Conservation (phyloP, 2,113 vertebrate genomes). For the Isurus oxyrinchus region DNA sequence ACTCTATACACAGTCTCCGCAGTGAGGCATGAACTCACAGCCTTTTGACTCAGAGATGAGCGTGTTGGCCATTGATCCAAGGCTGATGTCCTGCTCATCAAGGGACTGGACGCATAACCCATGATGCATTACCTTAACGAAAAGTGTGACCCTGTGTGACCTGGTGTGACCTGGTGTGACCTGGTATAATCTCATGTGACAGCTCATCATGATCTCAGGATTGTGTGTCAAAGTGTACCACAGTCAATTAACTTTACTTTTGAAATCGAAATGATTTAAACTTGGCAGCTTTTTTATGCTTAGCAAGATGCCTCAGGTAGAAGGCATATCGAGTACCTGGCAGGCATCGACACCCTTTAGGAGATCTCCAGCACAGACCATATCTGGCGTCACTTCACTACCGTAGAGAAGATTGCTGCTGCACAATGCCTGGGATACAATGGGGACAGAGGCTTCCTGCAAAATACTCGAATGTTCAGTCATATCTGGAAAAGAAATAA, state of each 20-base stretch:
- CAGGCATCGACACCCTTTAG: constrained; percentile 75
- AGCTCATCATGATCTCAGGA: not conserved
- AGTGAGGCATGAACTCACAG: too few relatives aligned
- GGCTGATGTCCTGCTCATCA: too few relatives aligned
- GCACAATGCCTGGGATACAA: constrained; percentile 67
- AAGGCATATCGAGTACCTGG: constrained; percentile 62
- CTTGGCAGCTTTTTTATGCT: not conserved
- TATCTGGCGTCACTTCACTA: constrained; percentile 70
- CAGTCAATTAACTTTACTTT: not conserved
- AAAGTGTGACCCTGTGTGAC: too few relatives aligned
- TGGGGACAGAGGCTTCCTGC: constrained; percentile 67
- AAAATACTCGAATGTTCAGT: constrained; percentile 61
- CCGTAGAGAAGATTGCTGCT: constrained; percentile 75
- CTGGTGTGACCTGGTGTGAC: too few relatives aligned
- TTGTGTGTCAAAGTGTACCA: not conserved
- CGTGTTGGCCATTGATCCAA: too few relatives aligned
- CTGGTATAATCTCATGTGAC: not conserved
- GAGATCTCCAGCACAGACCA: constrained; percentile 81
- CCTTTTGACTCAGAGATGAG: too few relatives aligned
- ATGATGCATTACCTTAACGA: too few relatives aligned
- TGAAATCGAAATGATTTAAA: not conserved
- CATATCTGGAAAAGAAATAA: constrained; percentile 51
- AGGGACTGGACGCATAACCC: too few relatives aligned
- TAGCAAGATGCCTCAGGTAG: not conserved
- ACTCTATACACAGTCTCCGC: too few relatives aligned